Evolutionary conservation across 2,113 vertebrate genomes (phyloP).

Genomic region (Chamaetylas fuelleborni): DNA sequence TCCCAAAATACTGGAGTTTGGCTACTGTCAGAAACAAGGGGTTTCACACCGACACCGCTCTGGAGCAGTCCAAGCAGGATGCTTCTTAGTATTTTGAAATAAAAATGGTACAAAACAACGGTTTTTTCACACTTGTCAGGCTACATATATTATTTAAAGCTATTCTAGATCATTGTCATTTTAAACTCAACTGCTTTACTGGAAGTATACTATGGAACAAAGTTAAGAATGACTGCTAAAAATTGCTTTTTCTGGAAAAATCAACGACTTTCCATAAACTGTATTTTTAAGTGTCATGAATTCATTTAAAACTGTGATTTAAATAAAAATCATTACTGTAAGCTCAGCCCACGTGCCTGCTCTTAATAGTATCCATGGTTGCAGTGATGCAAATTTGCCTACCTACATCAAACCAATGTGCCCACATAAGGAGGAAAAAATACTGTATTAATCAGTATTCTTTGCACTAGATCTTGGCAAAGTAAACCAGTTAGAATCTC

Average conservation of each 20-base stretch:
- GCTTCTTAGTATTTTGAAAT: background rate
- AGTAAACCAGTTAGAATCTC: background rate
- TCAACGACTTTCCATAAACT: background rate
- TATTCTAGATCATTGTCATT: background rate
- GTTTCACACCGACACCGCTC: background rate
- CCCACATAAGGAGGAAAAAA: constrained; percentile 65
- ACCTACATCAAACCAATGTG: constrained; percentile 68
- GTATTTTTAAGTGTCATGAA: constrained; percentile 45
- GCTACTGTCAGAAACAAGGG: background rate
- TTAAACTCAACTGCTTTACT: background rate
- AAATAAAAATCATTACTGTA: constrained; percentile 66
- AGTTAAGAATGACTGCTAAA: constrained; percentile 2
- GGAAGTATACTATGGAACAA: background rate
- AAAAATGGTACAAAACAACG: background rate
- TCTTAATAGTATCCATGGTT: constrained; percentile 81
- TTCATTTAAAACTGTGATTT: constrained; percentile 57
- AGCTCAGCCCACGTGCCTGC: constrained; percentile 60
- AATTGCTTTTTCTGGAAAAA: background rate
- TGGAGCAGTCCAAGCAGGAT: background rate
- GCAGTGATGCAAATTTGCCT: constrained; percentile 78
- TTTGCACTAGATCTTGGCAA: constrained; percentile 28
- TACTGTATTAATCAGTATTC: constrained; percentile 52
- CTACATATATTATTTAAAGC: background rate
- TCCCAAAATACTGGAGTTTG: fast-evolving
- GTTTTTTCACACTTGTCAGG: background rate